These are phyloP conservation scores for Salvelinus sp. DNA, from an alignment of 2,113 vertebrate species.

Conservation along the genomic window DNA sequence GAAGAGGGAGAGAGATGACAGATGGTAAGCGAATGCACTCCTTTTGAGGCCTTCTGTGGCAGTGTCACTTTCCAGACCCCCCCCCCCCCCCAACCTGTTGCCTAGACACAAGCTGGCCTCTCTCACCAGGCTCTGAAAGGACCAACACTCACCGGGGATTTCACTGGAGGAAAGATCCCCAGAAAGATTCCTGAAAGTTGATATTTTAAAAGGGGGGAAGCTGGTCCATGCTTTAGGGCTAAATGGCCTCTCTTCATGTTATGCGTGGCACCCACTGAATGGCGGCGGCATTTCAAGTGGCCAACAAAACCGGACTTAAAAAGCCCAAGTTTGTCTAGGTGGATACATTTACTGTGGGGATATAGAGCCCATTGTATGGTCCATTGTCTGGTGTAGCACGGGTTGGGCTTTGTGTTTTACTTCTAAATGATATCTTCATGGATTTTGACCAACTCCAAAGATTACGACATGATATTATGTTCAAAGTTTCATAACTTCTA, in stretches of 20 bases:
- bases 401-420: constrained; percentile 20
- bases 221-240: constrained; percentile 62
- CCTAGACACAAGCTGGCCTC: constrained; percentile 63
- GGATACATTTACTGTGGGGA: constrained; percentile 34
- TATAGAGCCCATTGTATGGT: constrained; percentile 35
- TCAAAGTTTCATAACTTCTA: no score
- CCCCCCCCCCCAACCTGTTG: constrained; percentile 66
- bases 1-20: constrained; percentile 54
- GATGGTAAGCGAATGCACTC: constrained; percentile 70
- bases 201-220: constrained; percentile 77
- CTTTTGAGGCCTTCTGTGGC: constrained; percentile 44
- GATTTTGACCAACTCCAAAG: no score
- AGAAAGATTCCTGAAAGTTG: constrained; percentile 76
- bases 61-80: constrained; percentile 74
- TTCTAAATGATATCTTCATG: not conserved
- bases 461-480: no score
- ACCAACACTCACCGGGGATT: constrained; percentile 54
- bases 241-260: constrained; percentile 64
- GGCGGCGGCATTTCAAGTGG: constrained; percentile 61
- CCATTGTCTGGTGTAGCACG: constrained; percentile 24
- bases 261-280: constrained; percentile 58
- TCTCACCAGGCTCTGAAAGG: constrained; percentile 51
- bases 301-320: constrained; percentile 55
- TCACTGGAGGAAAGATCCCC: constrained; percentile 72
- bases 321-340: constrained; percentile 50